Evolutionary conservation across 2,113 vertebrate genomes (phyloP).

Genomic region (Anhinga anhinga): DNA sequence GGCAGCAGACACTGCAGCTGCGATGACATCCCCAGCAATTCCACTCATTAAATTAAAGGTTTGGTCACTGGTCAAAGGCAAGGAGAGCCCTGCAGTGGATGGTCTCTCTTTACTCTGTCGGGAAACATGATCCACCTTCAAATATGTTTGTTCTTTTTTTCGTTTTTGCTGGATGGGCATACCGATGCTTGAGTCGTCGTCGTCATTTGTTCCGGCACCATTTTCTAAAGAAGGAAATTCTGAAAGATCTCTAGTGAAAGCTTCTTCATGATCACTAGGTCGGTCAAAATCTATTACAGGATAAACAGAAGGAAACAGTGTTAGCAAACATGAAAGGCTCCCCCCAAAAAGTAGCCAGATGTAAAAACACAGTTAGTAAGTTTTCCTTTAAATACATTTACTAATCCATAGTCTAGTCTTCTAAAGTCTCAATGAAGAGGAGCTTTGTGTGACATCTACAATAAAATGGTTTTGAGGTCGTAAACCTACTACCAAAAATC

Average conservation of each 20-base stretch:
- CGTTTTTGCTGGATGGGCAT: conserved; percentile 70
- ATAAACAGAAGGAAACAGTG: neutral
- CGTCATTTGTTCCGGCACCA: conserved; percentile 84
- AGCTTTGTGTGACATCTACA: neutral
- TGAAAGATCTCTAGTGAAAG: conserved; percentile 82
- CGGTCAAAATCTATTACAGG: conserved; percentile 85
- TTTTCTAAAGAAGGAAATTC: conserved; percentile 95
- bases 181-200: conserved; percentile 84
- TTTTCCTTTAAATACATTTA: neutral
- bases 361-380: neutral
- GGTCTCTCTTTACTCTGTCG: conserved; percentile 42
- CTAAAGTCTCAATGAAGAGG: neutral
- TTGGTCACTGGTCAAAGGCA: conserved; percentile 68
- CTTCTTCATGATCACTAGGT: conserved; percentile 84
- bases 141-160: conserved; percentile 29
- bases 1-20: conserved; percentile 84
- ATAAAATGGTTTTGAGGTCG: neutral
- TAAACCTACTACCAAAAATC: neutral
- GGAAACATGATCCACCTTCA: neutral
- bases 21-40: conserved; percentile 83
- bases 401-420: neutral
- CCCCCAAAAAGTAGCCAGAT: neutral
- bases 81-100: conserved; percentile 59
- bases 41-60: conserved; percentile 81
- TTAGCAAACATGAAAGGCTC: neutral